Evolutionary conservation across 2,113 vertebrate genomes (phyloP), one percentile per base, ranked within the genome.

Genomic region (Chauna torquata): DNA sequence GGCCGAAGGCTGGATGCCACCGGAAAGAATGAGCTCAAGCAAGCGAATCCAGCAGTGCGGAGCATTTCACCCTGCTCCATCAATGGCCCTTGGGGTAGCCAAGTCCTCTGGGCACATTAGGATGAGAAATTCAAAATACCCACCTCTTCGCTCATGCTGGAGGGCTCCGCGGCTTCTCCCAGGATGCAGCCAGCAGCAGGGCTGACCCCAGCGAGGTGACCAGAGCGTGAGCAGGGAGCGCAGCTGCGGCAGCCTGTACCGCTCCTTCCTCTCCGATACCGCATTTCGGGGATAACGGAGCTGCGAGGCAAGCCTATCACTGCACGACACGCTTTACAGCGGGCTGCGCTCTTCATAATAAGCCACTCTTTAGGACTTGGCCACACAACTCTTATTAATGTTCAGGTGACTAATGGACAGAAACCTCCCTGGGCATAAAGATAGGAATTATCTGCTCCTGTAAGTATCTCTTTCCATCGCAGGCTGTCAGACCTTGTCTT

Each of bases 321-420:
- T 52, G 52, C 25, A 8, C 80, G 82, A 83, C 77, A 71, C 44
- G 38, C 38, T 86, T 91, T 68, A 89, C 38, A 62, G 81, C 25
- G 69, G 88, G n/a, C 85, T 80, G 58, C 15, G 61, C 81, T 91
- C 77, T 80, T 79, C 62, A 17, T 76, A 89, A 90, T 54, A 64
- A 65, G 77, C 66, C 62, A 27, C 61, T 76, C 57, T 83, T 75
- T 55, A 75, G 72, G 85, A 38, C 72, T 80, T 47, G 78, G 92
- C 58, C 77, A 95, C 91, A 94, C 77, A 76, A 75, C 88, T 86
- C 88, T 86, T 83, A 91, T 66, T 89, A 95, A 66, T 40, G 66
- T 61, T 78, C 22, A 94, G 92, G 82, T 80, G 82, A 92, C 86
- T 92, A 93, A 96, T 62, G 91, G 91, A 54, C 57, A 83, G 82